A percentile compares a stretch with the other conserved stretches of the same genome.
phyloP scores from a whole-genome alignment of 2,797 vertebrate genomes.

The Gymnothorax reevesii region DNA sequence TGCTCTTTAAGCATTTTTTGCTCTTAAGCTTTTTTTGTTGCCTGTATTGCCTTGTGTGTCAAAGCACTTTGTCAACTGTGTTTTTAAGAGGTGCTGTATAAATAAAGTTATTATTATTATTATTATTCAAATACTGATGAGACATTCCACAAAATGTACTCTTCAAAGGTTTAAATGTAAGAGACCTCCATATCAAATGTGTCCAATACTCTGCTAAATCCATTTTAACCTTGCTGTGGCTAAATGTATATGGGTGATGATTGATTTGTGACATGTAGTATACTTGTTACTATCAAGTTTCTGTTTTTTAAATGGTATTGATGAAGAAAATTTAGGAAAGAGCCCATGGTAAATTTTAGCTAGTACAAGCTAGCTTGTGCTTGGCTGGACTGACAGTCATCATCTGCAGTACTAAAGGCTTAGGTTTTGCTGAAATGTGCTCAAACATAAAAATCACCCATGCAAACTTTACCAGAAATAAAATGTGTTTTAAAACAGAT shows the following conservation, averaged over 20 bases:
- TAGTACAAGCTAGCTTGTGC: neutral
- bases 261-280: neutral
- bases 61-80: no score
- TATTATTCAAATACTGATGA: no score
- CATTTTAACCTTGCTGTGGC: neutral
- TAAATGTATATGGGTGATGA: neutral
- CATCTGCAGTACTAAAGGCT: neutral
- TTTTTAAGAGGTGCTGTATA: no score
- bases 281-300: neutral
- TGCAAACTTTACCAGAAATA: slow-evolving; percentile 6
- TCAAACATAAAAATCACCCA: neutral
- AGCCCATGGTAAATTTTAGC: neutral
- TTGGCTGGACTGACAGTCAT: neutral
- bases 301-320: neutral
- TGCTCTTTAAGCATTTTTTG: no score
- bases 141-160: no score
- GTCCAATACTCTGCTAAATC: neutral
- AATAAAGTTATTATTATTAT: no score
- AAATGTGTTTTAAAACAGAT: neutral
- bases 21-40: no score
- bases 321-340: neutral
- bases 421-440: neutral
- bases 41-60: no score
- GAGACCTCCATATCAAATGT: neutral
- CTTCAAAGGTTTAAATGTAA: no score